These are phyloP conservation scores for Corythaixoides concolor DNA, from an alignment of 2,113 vertebrate species.

Conservation along the genomic window DNA sequence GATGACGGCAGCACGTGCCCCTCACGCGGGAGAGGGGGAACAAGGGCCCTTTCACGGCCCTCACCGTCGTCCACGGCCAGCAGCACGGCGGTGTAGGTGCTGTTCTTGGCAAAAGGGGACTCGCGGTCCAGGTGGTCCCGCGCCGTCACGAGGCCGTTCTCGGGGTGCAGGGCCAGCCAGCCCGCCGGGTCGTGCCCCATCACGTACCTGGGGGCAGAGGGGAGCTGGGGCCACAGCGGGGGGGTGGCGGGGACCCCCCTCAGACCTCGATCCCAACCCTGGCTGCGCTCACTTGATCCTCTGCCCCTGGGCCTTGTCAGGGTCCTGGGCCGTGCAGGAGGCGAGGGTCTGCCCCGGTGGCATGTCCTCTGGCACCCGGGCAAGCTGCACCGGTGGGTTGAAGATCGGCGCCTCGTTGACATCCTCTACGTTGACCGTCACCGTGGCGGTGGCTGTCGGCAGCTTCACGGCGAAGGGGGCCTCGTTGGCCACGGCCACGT, in stretches of 20 bases:
- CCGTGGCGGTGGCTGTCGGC: slow-evolving; percentile 78
- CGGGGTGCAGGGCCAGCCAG: slow-evolving; percentile 78
- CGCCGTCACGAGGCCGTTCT: slow-evolving; percentile 76
- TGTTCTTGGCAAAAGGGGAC: slow-evolving; percentile 73
- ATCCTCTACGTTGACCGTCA: slow-evolving; percentile 80
- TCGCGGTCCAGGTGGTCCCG: slow-evolving; percentile 81
- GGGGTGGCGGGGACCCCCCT: accelerated
- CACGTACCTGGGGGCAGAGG: slow-evolving; percentile 75
- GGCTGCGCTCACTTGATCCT: slow-evolving; percentile 75
- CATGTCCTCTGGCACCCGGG: slow-evolving; percentile 72
- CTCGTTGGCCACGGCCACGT: slow-evolving; percentile 81
- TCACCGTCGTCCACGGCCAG: slow-evolving; percentile 84
- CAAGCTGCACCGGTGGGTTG: slow-evolving; percentile 45
- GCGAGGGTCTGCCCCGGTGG: neutral
- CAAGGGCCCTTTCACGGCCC: slow-evolving; percentile 17
- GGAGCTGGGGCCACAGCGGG: accelerated
- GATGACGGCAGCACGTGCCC: neutral
- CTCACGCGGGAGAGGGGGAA: neutral
- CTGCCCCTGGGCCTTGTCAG: slow-evolving; percentile 81
- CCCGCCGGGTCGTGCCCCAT: slow-evolving; percentile 75
- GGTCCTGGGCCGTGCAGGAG: slow-evolving; percentile 80
- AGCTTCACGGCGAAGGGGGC: slow-evolving; percentile 71
- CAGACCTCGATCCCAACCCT: too few relatives aligned
- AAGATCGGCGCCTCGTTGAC: slow-evolving; percentile 83
- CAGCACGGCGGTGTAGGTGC: slow-evolving; percentile 78